phyloP scores from a whole-genome alignment of 2,113 vertebrate genomes.

The Gobio gobio region DNA sequence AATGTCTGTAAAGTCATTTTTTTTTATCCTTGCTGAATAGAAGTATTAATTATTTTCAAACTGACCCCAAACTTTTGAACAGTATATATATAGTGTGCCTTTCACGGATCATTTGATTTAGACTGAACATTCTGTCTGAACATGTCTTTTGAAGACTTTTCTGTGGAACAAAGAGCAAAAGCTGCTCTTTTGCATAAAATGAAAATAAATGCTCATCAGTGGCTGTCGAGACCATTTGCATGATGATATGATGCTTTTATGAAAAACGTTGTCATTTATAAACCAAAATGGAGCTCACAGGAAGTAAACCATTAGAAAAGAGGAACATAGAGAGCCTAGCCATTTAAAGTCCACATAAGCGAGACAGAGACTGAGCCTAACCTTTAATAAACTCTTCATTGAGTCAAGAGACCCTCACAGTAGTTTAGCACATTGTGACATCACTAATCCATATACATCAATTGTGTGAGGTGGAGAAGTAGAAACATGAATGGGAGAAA shows the following conservation, averaged over 20 bases:
- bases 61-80: neutral
- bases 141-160: neutral
- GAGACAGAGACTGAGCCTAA: neutral
- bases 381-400: slow-evolving; percentile 13
- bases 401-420: neutral
- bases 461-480: neutral
- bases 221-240: slow-evolving; percentile 7
- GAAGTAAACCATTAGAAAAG: neutral
- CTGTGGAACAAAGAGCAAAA: neutral
- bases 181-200: neutral
- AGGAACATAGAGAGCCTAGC: neutral
- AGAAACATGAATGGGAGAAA: neutral
- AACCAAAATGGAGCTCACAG: neutral
- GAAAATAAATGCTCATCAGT: slow-evolving; percentile 1
- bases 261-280: slow-evolving; percentile 4
- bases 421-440: neutral
- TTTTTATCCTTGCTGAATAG: neutral
- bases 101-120: neutral
- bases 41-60: neutral
- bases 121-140: neutral
- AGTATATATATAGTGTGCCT: neutral
- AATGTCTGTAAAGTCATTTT: neutral
- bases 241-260: slow-evolving; percentile 14
- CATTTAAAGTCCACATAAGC: neutral
- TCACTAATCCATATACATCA: neutral